Evolutionary conservation across 2,113 vertebrate genomes (phyloP).

Genomic region (Turnix velox): DNA sequence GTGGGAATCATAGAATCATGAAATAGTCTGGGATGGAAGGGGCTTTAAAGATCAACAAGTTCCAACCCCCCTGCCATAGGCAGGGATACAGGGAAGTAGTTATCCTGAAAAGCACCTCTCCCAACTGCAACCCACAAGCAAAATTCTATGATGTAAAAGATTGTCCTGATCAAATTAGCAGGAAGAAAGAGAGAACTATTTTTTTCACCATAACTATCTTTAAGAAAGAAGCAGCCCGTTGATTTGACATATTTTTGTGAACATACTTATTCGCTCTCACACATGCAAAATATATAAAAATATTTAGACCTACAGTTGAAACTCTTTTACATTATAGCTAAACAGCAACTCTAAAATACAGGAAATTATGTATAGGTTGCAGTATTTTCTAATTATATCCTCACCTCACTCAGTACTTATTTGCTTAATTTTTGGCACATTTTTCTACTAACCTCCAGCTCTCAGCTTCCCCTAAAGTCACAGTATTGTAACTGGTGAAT

Average conservation of each 20-base stretch:
- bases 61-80: too few relatives aligned
- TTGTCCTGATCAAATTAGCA: not conserved
- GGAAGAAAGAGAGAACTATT: not conserved
- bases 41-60: too few relatives aligned
- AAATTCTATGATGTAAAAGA: not conserved
- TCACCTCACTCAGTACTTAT: too few relatives aligned
- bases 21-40: too few relatives aligned
- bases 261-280: not conserved
- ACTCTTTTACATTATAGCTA: not conserved
- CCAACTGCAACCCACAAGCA: not conserved
- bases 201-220: not conserved
- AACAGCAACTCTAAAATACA: not conserved
- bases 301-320: not conserved
- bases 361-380: not conserved
- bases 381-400: not conserved
- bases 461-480: not conserved
- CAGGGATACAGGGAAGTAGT: too few relatives aligned
- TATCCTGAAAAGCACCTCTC: not conserved
- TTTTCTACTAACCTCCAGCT: not conserved
- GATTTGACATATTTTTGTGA: not conserved
- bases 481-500: not conserved
- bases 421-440: not conserved
- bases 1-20: too few relatives aligned
- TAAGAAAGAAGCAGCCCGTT: not conserved
- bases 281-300: not conserved